Percentiles rank a stretch among this genome's conserved stretches.
Conservation (phyloP, 1,140 invertebrate species). For the Lethocerus indicus region DNA sequence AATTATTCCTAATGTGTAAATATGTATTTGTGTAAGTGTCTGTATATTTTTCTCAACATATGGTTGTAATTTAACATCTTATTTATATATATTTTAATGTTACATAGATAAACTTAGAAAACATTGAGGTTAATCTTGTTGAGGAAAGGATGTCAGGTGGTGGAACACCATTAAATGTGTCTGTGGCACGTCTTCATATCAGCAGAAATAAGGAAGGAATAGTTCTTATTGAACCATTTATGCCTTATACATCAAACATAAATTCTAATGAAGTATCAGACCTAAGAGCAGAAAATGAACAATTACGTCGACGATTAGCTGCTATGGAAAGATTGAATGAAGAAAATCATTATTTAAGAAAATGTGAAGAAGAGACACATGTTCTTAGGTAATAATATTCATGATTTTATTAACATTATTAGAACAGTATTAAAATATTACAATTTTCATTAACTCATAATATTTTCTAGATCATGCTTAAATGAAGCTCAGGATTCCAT, state of each 20-base stretch:
- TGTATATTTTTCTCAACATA: slow-evolving; percentile 7
- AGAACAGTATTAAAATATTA: neutral
- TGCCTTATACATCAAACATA: neutral
- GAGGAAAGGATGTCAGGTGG: slow-evolving; percentile 71
- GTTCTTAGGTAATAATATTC: slow-evolving; percentile 5
- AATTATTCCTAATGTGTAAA: neutral
- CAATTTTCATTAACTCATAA: neutral
- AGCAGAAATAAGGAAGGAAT: slow-evolving; percentile 46
- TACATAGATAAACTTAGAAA: slow-evolving; percentile 44
- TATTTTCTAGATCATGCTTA: slow-evolving; percentile 28
- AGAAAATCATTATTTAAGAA: slow-evolving; percentile 36
- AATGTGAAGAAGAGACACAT: slow-evolving; percentile 17
- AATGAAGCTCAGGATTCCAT: slow-evolving; percentile 53
- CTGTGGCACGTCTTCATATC: slow-evolving; percentile 48
- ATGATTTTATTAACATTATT: neutral
- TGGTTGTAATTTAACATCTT: slow-evolving; percentile 9
- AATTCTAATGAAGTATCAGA: slow-evolving; percentile 6
- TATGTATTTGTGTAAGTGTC: neutral
- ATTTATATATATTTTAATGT: slow-evolving; percentile 13
- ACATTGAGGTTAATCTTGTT: slow-evolving; percentile 45
- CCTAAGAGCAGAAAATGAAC: slow-evolving; percentile 41
- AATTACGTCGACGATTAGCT: slow-evolving; percentile 35
- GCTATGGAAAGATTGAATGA: slow-evolving; percentile 41
- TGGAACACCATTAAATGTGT: slow-evolving; percentile 58
- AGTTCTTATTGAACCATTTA: slow-evolving; percentile 47